These are phyloP conservation scores for Parelbella ahira DNA, from an alignment of 2,888 invertebrate genomes.

Conservation along the genomic window DNA sequence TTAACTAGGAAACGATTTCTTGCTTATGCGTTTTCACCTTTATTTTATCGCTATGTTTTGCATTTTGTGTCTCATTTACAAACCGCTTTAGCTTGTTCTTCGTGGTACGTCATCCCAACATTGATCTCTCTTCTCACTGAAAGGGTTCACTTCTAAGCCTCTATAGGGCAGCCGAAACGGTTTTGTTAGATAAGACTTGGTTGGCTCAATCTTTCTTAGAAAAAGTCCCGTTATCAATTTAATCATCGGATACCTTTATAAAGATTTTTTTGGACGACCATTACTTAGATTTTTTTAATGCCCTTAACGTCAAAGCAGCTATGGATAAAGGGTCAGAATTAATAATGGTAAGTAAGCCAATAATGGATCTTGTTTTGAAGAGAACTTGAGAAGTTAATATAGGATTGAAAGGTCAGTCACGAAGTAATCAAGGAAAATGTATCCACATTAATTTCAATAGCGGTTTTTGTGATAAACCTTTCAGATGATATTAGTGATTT, in stretches of 20 bases:
- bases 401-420: constrained; percentile 7
- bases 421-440: constrained; percentile 9
- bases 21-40: too few relatives aligned
- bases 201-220: constrained; percentile 54
- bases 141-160: constrained; percentile 62
- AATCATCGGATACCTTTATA: constrained; percentile 55
- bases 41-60: too few relatives aligned
- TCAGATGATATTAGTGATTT: constrained; percentile 5
- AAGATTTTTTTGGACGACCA: constrained; percentile 33
- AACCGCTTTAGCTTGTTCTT: constrained; percentile 29
- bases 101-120: constrained; percentile 32
- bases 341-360: constrained; percentile 49
- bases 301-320: constrained; percentile 43
- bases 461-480: constrained; percentile 6
- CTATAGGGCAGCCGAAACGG: constrained; percentile 49
- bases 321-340: constrained; percentile 45
- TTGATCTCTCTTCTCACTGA: constrained; percentile 55
- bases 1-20: too few relatives aligned
- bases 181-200: constrained; percentile 63
- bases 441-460: constrained; percentile 16
- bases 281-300: constrained; percentile 29
- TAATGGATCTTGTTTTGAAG: constrained; percentile 29
- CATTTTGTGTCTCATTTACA: neutral
- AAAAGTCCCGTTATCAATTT: constrained; percentile 62
- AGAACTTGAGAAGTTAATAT: constrained; percentile 11